Conservation (phyloP, 2,797 vertebrate genomes). For the Galago senegalensis region DNA sequence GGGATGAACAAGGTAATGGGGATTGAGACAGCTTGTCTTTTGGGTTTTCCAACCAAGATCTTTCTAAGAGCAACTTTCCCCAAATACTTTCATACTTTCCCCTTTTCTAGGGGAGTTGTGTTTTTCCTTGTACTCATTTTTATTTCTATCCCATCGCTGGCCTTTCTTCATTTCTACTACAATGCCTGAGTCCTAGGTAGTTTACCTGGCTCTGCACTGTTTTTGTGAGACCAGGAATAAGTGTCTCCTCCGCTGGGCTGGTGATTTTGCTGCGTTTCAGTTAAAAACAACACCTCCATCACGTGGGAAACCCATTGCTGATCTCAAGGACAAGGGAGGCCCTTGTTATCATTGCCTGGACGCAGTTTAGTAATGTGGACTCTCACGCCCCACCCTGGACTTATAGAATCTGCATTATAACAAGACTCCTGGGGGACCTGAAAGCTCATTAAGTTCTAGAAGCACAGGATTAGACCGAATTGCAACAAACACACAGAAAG, state of each 20-base stretch:
- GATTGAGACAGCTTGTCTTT: neutral
- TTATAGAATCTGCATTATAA: neutral
- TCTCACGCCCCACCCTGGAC: neutral
- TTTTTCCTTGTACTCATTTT: conserved; percentile 9
- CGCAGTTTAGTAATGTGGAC: neutral
- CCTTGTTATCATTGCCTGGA: neutral
- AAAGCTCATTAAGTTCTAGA: neutral
- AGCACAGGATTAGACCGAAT: neutral
- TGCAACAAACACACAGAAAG: neutral
- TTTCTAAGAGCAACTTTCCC: conserved; percentile 21
- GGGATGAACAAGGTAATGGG: neutral
- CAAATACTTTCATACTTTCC: neutral
- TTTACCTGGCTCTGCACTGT: neutral
- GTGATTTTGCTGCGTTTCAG: neutral
- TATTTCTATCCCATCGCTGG: neutral
- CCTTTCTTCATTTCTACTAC: conserved; percentile 12
- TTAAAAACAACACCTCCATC: neutral
- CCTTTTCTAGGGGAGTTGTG: neutral
- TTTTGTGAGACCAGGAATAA: neutral
- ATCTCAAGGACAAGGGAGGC: neutral
- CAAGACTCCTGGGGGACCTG: neutral
- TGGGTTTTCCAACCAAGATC: neutral
- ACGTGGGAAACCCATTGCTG: neutral
- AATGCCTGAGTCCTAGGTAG: neutral
- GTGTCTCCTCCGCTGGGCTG: neutral